Conservation (phyloP, 2,113 vertebrate genomes). For the Pedionomus torquatus region DNA sequence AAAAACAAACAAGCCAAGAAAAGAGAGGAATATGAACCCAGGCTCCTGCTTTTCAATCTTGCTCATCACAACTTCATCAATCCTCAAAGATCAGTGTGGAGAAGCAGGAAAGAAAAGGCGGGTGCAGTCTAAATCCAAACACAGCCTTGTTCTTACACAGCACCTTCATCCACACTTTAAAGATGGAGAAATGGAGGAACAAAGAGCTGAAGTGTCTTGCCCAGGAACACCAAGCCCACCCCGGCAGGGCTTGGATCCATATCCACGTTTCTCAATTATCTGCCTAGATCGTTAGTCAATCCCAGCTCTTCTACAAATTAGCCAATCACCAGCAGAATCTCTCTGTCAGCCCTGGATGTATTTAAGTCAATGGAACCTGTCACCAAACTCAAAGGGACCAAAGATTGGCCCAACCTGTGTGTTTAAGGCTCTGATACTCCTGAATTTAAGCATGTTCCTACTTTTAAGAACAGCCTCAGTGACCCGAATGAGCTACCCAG, state of each 20-base stretch:
- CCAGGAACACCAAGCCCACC: background rate
- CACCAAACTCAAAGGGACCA: background rate
- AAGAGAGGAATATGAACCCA: background rate
- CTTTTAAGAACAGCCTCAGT: background rate
- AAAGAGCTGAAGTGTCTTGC: background rate
- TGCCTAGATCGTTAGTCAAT: background rate
- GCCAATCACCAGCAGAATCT: background rate
- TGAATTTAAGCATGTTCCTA: background rate
- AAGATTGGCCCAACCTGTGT: accelerated
- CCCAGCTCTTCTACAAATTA: background rate
- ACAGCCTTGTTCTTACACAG: background rate
- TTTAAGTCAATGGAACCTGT: background rate
- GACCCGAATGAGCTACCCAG: background rate
- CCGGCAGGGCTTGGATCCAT: accelerated
- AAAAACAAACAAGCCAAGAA: background rate
- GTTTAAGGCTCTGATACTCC: background rate
- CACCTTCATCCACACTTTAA: background rate
- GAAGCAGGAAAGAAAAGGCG: background rate
- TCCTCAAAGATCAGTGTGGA: background rate
- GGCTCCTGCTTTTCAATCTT: background rate
- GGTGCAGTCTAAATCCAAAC: background rate
- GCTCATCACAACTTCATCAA: background rate
- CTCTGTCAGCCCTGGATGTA: background rate
- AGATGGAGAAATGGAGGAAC: background rate
- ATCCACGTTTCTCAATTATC: accelerated